Evolutionary conservation across 2,797 vertebrate species (phyloP), one percentile per base, ranked within the genome.

Genomic region (Pteronotus mesoamericanus): DNA sequence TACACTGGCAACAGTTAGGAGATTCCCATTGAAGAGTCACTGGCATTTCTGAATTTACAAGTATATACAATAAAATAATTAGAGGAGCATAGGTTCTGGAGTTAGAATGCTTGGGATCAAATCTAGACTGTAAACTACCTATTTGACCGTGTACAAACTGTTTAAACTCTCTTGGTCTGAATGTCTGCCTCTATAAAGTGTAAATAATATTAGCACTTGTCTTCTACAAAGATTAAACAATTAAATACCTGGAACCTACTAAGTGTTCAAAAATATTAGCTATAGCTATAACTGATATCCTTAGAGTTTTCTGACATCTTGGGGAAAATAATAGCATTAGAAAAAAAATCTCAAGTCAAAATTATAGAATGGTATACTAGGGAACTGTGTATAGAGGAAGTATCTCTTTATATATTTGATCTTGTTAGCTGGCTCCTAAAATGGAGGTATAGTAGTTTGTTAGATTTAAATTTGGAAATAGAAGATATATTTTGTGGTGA

Each of bases 391-490:
- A 46, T 64, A 89, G 87, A 15, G 57, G 16, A 89, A 39, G 9
- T 75, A 48, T 22, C 51, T 79, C 48, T 87, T 71, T 57, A 61
- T 48, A 46, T 34, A 92, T 78, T 83, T 57, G 51, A 74, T 89
- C 26, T 84, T 66, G 22, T 64, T 91, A 48, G 14, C 34, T 89
- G 53, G 21, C 75, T 91, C 37, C 75, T 80, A 84, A 4, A 89
- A 48, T 21, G 9, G 12, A 82, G 16, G 32, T 72, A 84, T 15
- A 77, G 69, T 72, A 53, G n/a, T 53, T 91, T 64, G 42, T 53
- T 61, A 74, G 34, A 86, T 75, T 92, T 95, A 89, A 91, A 92
- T 77, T 89, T 93, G 55, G n/a, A 94, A 91, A 94, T 55, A 91
- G 51, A 84, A 92, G 48, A n/a, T 85, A 39, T 39, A 97, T 86